Evolutionary conservation across 2,888 invertebrate species (phyloP).

Genomic region (Cephus pulcher): DNA sequence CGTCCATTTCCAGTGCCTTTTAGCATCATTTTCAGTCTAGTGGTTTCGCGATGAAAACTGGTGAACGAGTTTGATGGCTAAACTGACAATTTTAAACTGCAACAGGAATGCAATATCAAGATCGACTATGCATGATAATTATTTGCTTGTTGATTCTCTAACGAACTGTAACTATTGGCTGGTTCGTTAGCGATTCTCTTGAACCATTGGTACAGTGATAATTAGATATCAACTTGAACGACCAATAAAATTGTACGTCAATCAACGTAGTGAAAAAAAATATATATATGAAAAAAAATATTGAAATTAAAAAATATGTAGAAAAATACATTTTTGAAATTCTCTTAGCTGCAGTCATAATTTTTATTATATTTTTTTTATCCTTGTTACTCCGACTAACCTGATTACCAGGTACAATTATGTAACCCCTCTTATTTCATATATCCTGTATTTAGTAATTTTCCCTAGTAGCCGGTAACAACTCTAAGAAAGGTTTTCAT

Average conservation of each 20-base stretch:
- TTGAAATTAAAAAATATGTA: neutral
- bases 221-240: conserved; percentile 27
- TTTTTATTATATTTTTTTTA: neutral
- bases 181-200: conserved; percentile 49
- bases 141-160: conserved; percentile 54
- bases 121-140: conserved; percentile 38
- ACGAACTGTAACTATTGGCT: conserved; percentile 53
- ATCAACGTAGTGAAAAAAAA: neutral
- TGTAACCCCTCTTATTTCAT: neutral
- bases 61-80: neutral
- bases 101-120: conserved; percentile 15
- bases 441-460: neutral
- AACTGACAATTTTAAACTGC: neutral
- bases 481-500: neutral
- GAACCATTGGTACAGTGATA: conserved; percentile 32
- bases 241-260: neutral
- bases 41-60: neutral
- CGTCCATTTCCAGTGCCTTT: neutral
- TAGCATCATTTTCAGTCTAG: neutral
- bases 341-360: neutral
- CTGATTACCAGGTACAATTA: neutral
- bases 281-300: neutral
- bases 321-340: neutral
- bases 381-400: neutral
- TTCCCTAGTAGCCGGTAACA: neutral